A percentile compares a stretch with the other conserved stretches of the same genome.
These are phyloP conservation scores for Lota lota DNA, from an alignment of 2,113 vertebrate genomes.

Conservation along the genomic window DNA sequence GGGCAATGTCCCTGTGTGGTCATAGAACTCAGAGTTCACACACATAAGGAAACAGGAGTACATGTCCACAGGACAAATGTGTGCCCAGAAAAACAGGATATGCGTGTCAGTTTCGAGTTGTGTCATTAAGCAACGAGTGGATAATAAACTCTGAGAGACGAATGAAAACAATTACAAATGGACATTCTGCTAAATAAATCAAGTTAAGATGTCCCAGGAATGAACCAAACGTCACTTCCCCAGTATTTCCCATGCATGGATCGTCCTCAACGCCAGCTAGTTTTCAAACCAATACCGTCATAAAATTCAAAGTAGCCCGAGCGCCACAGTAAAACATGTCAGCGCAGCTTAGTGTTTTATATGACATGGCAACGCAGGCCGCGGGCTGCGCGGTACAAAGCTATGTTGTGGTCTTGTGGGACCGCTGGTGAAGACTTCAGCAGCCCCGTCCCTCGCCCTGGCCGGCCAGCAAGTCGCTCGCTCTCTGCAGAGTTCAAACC, in stretches of 20 bases:
- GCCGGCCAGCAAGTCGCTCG: not conserved
- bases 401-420: constrained; percentile 48
- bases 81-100: constrained; percentile 11
- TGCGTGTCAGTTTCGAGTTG: not conserved
- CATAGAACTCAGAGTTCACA: constrained; percentile 40
- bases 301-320: too few relatives aligned
- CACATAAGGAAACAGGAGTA: constrained; percentile 29
- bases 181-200: too few relatives aligned
- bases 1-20: constrained; percentile 32
- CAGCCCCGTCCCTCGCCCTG: constrained; percentile 29
- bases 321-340: constrained; percentile 22
- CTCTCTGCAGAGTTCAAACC: too few relatives aligned
- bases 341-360: constrained; percentile 44
- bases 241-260: too few relatives aligned
- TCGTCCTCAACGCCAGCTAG: not conserved
- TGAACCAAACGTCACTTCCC: too few relatives aligned
- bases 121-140: too few relatives aligned
- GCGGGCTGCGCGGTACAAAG: constrained; percentile 38
- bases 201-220: too few relatives aligned
- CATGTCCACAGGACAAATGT: constrained; percentile 20
- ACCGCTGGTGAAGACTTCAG: constrained; percentile 51
- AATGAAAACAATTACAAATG: too few relatives aligned
- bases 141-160: too few relatives aligned
- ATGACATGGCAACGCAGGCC: constrained; percentile 49
- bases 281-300: not conserved